Evolutionary conservation across 2,797 vertebrate species (phyloP).

Genomic region (Glossophaga mutica): DNA sequence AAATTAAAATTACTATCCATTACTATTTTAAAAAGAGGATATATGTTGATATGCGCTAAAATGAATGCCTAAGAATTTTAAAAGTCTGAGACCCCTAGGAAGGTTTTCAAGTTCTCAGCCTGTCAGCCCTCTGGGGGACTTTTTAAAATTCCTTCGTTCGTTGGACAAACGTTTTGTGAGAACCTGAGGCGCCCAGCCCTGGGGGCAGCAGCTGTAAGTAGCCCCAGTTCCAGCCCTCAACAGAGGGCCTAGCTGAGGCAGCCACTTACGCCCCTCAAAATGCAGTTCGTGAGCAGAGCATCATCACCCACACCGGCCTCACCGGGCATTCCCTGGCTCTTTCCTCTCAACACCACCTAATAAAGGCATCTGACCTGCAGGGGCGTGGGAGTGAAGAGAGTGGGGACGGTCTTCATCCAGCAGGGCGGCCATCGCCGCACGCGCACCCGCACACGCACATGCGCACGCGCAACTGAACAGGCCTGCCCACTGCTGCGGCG

Average conservation of each 20-base stretch:
- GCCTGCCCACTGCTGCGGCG: background rate
- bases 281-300: background rate
- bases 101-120: background rate
- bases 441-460: no score
- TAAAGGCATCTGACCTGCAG: background rate
- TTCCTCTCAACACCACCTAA: background rate
- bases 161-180: background rate
- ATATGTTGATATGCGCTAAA: background rate
- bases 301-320: background rate
- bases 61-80: background rate
- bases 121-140: background rate
- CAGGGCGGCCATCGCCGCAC: background rate
- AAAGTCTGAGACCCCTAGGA: background rate
- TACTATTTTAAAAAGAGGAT: background rate
- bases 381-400: background rate
- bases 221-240: background rate
- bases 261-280: background rate
- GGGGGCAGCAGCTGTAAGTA: background rate
- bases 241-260: background rate
- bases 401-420: background rate
- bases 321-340: background rate
- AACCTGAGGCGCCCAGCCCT: background rate
- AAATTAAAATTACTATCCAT: background rate
- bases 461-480: no score
- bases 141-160: background rate